phyloP scores from a whole-genome alignment of 1,140 invertebrate genomes.

The Eurosta solidaginis region DNA sequence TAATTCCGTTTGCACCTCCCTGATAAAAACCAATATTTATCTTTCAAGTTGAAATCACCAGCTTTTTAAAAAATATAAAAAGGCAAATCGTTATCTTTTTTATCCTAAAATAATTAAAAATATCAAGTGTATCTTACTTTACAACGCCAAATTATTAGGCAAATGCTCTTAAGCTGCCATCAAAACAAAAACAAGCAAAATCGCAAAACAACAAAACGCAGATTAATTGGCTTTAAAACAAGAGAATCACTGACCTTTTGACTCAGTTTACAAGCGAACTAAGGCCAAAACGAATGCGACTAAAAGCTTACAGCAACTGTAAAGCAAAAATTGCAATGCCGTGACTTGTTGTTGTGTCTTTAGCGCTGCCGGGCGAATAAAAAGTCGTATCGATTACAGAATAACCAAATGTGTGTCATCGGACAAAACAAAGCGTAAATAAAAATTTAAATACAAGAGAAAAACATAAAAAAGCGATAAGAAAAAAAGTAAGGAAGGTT shows the following conservation, averaged over 20 bases:
- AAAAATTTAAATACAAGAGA: not conserved
- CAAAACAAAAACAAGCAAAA: not conserved
- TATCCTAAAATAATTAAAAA: too few species aligned
- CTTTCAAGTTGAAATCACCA: too few species aligned
- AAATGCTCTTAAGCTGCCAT: not conserved
- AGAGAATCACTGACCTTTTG: conserved; percentile 9
- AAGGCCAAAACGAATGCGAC: not conserved
- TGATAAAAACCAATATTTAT: too few species aligned
- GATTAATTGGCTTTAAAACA: conserved; percentile 6
- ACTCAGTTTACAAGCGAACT: conserved; percentile 13
- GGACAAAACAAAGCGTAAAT: too few species aligned
- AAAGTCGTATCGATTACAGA: conserved; percentile 26
- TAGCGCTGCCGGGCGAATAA: not conserved
- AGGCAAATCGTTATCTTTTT: too few species aligned
- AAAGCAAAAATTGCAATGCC: not conserved
- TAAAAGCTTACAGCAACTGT: not conserved
- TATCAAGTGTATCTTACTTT: too few species aligned
- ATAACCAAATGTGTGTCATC: conserved; percentile 6
- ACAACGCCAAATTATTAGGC: too few species aligned
- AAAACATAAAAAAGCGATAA: not conserved
- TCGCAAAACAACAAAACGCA: too few species aligned
- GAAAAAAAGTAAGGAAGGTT: not conserved
- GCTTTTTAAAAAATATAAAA: too few species aligned
- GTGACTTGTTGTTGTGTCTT: not conserved
- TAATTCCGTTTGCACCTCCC: too few species aligned